Base-by-base conservation (phyloP, 2,113 vertebrate species). In the Gambusia affinis region DNA sequence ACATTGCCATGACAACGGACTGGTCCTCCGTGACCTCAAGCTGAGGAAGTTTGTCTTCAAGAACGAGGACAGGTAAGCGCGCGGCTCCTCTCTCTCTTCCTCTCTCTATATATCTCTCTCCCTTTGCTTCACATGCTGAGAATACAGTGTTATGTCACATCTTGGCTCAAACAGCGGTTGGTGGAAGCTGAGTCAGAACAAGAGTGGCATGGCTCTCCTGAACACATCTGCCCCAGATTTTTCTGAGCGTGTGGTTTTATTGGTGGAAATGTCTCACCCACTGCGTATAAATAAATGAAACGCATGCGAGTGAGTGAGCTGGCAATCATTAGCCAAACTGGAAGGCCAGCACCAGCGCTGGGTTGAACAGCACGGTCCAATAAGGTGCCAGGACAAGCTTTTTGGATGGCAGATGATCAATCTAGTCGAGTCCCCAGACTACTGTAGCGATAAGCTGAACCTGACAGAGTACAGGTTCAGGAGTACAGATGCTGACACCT, bases 41-140 rank as follows among this genome's bases (percentile, higher is more conserved):
- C 94, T 99, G 78, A 94, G 98, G 70, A 99, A 99, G 88, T 99
- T 99, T 85, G 97, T 99, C 93, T 99, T 99, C 88, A 96, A 97
- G 90, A 97, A 98, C 17, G 97, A 98, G 82, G 97, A 97, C 91
- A 96, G 98, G 98, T 99, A 94, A 96, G 95, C 82, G 28, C 22
- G 12, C 57, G 30, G 2, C 10, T 4, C 65, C 35, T 37, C 10
- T 12, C 35, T 37, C 11, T 35, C 31, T 33, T 63, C 27, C 35
- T 15, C 42, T 33, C 11, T 28, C 2, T 27, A 27, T 27, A 27
- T 24, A 8, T 54, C 1, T 51, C 44, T 30, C 3, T 67, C 22
- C 17, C 15, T 29, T 14, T 28, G 30, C 37, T 54, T 71, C 47
- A 35, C 42, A 5, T 76, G 73, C 60, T 70, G 66, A 60, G 33